These are phyloP conservation scores for Coptodon rendalli DNA, from an alignment of 2,113 vertebrate genomes.

Conservation along the genomic window DNA sequence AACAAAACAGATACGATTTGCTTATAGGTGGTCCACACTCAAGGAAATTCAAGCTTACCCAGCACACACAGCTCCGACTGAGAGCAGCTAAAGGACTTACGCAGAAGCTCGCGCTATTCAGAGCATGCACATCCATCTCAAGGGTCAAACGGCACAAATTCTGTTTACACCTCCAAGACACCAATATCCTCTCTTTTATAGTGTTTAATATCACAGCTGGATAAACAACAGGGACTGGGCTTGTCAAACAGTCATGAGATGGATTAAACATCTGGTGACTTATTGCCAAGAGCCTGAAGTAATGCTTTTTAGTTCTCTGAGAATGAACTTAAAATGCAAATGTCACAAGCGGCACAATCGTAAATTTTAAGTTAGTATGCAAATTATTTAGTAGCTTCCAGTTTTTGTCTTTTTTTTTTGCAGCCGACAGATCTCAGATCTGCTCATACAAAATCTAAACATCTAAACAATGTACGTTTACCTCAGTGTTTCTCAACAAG, in stretches of 20 bases:
- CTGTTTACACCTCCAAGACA: conserved; percentile 44
- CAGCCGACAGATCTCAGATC: background rate
- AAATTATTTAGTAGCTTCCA: background rate
- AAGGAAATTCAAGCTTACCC: conserved; percentile 55
- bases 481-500: background rate
- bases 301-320: background rate
- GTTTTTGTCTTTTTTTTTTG: background rate
- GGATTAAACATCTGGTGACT: conserved; percentile 38
- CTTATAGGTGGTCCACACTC: conserved; percentile 57
- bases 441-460: background rate
- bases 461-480: background rate
- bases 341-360: background rate
- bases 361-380: background rate
- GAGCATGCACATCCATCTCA: conserved; percentile 37
- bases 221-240: conserved; percentile 8
- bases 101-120: conserved; percentile 46
- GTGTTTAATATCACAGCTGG: conserved; percentile 10
- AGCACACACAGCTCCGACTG: conserved; percentile 49
- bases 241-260: conserved; percentile 9
- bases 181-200: conserved; percentile 5
- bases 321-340: background rate
- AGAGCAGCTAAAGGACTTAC: conserved; percentile 36
- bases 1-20: conserved; percentile 6
- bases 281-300: background rate
- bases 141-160: conserved; percentile 51